These are phyloP conservation scores for Holothuria scabra DNA, from an alignment of 53 echinoderm and acorn worm genomes.

Conservation along the genomic window DNA sequence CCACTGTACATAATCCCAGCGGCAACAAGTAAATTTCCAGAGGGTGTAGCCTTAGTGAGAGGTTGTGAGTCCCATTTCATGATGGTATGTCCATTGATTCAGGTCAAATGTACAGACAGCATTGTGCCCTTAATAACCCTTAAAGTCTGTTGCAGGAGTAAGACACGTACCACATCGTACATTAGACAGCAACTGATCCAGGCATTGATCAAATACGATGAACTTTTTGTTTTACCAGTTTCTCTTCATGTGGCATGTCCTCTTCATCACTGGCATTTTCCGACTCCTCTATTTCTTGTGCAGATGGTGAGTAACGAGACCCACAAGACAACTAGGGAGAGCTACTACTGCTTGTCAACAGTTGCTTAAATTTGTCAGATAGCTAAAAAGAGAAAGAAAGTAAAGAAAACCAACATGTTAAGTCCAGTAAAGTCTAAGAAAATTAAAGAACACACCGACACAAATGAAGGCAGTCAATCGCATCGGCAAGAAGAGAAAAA, in stretches of 20 bases:
- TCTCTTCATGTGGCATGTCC: neutral
- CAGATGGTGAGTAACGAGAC: neutral
- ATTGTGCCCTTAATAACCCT: conserved; percentile 35
- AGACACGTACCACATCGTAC: conserved; percentile 31
- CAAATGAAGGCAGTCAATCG: too few species aligned
- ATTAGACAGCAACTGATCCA: conserved; percentile 32
- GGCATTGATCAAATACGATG: conserved; percentile 61
- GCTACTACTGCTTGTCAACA: neutral
- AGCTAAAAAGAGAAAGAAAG: too few species aligned
- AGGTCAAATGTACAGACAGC: conserved; percentile 33
- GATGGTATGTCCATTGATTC: conserved; percentile 46
- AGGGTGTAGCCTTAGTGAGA: conserved; percentile 38
- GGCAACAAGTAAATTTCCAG: conserved; percentile 36
- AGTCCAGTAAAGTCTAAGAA: neutral
- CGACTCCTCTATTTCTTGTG: neutral
- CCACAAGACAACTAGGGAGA: neutral
- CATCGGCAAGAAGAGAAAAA: too few species aligned
- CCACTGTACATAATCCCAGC: conserved; percentile 47
- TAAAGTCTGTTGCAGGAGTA: neutral
- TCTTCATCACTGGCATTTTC: neutral
- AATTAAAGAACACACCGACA: too few species aligned
- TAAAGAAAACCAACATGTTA: too few species aligned
- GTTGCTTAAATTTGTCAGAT: neutral
- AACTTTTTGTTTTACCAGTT: conserved; percentile 48
- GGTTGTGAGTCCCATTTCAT: conserved; percentile 54